Evolutionary conservation across 2,113 vertebrate species (phyloP).

Genomic region (Miniopterus natalensis): DNA sequence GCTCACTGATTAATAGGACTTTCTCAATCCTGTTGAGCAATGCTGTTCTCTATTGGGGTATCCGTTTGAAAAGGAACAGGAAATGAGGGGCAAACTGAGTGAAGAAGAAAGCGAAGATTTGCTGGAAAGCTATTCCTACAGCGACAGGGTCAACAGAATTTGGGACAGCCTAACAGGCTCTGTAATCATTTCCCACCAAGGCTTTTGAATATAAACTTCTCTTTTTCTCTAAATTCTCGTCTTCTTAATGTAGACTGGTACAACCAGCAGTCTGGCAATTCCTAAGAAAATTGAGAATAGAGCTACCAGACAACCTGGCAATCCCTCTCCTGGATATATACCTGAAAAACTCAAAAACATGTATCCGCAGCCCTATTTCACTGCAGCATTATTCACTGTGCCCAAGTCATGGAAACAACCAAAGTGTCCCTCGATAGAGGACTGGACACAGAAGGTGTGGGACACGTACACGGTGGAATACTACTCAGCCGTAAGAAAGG

Average conservation of each 20-base stretch:
- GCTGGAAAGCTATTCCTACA: neutral
- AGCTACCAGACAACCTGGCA: too few relatives aligned
- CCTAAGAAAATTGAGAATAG: too few relatives aligned
- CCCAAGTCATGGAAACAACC: too few relatives aligned
- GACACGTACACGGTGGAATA: too few relatives aligned
- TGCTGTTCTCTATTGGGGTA: neutral
- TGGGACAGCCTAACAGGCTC: neutral
- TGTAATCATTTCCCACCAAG: neutral
- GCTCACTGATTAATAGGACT: neutral
- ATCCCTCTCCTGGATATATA: too few relatives aligned
- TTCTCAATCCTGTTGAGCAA: neutral
- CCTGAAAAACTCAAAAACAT: too few relatives aligned
- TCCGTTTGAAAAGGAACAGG: neutral
- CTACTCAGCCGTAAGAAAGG: too few relatives aligned
- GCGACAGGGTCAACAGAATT: neutral
- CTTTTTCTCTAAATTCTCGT: neutral
- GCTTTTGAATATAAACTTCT: neutral
- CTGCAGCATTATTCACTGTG: too few relatives aligned
- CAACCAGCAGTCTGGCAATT: too few relatives aligned
- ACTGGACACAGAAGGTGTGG: too few relatives aligned
- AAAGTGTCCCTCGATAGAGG: too few relatives aligned
- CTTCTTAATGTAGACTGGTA: neutral
- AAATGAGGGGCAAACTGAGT: neutral
- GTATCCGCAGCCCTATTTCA: too few relatives aligned
- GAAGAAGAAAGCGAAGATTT: neutral